Conservation (phyloP, 2,113 vertebrate species). For the Malurus elegans region DNA sequence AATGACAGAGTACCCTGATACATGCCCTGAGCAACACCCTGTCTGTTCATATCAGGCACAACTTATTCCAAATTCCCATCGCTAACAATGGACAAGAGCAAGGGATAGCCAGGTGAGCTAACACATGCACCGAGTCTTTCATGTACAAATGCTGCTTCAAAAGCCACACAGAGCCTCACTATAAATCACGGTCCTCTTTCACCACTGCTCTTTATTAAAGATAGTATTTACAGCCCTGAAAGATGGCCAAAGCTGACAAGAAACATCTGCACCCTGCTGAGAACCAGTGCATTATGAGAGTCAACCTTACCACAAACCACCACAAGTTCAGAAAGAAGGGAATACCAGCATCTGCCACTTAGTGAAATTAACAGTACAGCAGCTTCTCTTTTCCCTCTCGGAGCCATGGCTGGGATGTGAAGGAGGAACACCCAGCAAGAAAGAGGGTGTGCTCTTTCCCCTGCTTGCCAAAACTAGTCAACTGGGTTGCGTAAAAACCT, state of each 20-base stretch:
- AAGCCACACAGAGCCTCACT: not conserved
- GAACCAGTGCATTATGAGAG: not conserved
- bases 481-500: not conserved
- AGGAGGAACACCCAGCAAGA: not conserved
- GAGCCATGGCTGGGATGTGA: not conserved
- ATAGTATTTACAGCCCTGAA: slow-evolving; percentile 27
- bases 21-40: accelerated
- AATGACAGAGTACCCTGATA: not conserved
- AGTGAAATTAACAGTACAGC: not conserved
- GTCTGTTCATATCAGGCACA: not conserved
- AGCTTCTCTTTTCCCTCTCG: not conserved
- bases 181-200: not conserved
- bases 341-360: not conserved
- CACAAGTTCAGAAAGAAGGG: not conserved
- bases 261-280: slow-evolving; percentile 26
- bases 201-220: not conserved
- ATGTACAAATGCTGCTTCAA: not conserved
- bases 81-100: not conserved
- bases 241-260: slow-evolving; percentile 45
- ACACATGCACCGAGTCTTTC: not conserved
- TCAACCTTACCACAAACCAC: not conserved
- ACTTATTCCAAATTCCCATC: not conserved
- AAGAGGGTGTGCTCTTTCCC: not conserved
- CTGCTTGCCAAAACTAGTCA: not conserved
- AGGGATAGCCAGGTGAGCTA: not conserved